These are phyloP conservation scores for Chelon labrosus DNA, from an alignment of 2,797 vertebrate species.

Conservation along the genomic window DNA sequence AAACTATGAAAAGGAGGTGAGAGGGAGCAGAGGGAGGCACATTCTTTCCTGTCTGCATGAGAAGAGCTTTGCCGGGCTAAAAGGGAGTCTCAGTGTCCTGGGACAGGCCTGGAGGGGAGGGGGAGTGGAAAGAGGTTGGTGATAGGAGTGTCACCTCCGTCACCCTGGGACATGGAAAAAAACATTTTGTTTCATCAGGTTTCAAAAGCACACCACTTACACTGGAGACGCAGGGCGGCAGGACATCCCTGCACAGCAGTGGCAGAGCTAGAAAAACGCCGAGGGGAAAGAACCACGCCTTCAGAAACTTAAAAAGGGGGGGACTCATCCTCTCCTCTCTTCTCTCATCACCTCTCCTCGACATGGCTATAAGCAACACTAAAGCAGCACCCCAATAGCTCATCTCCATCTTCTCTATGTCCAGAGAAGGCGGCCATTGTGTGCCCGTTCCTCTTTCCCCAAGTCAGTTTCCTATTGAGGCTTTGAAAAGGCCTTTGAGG, in stretches of 20 bases:
- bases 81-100: constrained; percentile 63
- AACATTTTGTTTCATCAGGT: constrained; percentile 78
- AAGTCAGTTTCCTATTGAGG: constrained; percentile 89
- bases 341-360: constrained; percentile 76
- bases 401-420: constrained; percentile 86
- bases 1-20: constrained; percentile 79
- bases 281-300: constrained; percentile 66
- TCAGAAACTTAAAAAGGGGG: constrained; percentile 59
- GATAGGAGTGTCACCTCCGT: constrained; percentile 72
- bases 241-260: constrained; percentile 52
- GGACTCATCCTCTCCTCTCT: constrained; percentile 79
- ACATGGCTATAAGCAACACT: constrained; percentile 81
- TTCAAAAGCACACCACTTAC: constrained; percentile 84
- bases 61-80: constrained; percentile 59
- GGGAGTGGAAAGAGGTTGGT: constrained; percentile 24
- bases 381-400: constrained; percentile 82
- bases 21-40: constrained; percentile 71
- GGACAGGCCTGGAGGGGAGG: constrained; percentile 8
- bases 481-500: constrained; percentile 90
- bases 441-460: constrained; percentile 82
- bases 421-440: constrained; percentile 89
- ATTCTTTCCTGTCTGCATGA: constrained; percentile 77
- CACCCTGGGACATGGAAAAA: constrained; percentile 76
- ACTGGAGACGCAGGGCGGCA: constrained; percentile 78
- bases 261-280: constrained; percentile 20